Conservation (phyloP, 2,888 invertebrate genomes). For the Drosophila colorata region DNA sequence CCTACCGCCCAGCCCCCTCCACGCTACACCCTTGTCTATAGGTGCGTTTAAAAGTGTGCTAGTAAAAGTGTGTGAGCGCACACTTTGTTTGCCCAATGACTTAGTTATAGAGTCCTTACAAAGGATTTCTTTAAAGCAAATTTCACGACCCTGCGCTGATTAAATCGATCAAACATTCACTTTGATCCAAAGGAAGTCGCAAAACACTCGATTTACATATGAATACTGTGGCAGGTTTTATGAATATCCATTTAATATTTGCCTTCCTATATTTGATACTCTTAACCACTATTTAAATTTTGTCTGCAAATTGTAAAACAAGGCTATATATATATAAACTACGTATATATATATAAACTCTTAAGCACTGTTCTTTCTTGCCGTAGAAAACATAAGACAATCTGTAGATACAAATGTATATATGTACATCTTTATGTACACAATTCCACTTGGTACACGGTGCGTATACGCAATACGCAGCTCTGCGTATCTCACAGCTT, state of each 20-base stretch:
- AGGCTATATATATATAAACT: too few relatives aligned
- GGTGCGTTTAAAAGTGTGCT: slow-evolving; percentile 19
- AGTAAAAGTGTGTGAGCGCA: slow-evolving; percentile 4
- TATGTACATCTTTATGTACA: too few relatives aligned
- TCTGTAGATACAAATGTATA: too few relatives aligned
- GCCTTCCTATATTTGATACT: background rate
- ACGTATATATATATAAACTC: too few relatives aligned
- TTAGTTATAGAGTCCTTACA: slow-evolving; percentile 54
- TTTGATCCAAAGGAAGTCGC: slow-evolving; percentile 3
- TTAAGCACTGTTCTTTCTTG: too few relatives aligned
- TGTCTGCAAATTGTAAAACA: too few relatives aligned
- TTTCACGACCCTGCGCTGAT: slow-evolving; percentile 7
- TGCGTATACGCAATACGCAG: slow-evolving; percentile 28
- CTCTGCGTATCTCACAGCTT: slow-evolving; percentile 21
- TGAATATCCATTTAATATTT: background rate
- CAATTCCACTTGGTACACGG: too few relatives aligned
- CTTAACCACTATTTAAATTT: too few relatives aligned
- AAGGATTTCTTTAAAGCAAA: slow-evolving; percentile 26
- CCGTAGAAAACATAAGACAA: too few relatives aligned
- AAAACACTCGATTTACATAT: background rate
- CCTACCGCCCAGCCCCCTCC: background rate
- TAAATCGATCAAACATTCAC: slow-evolving; percentile 37
- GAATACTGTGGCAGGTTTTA: background rate
- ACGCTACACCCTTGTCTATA: background rate
- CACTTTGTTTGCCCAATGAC: slow-evolving; percentile 49